These are phyloP conservation scores for Papilio gigon DNA, from an alignment of 2,888 invertebrate species.

Conservation along the genomic window DNA sequence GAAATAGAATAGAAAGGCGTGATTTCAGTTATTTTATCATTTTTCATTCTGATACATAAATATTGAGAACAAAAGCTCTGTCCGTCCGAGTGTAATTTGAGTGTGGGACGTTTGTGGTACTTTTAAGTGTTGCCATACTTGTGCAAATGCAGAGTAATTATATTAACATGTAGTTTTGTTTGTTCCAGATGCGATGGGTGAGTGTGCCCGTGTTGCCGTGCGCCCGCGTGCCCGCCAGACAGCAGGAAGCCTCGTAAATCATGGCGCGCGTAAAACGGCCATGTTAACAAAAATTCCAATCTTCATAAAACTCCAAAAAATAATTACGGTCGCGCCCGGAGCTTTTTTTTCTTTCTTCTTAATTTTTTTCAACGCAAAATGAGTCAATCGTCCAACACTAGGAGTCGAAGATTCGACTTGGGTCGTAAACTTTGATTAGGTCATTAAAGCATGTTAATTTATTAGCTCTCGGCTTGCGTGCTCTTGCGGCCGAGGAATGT, in stretches of 20 bases:
- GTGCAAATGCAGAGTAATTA: slow-evolving; percentile 12
- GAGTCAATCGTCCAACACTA: slow-evolving; percentile 81
- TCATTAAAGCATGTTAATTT: slow-evolving; percentile 82
- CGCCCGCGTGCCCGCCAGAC: slow-evolving; percentile 46
- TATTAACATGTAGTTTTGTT: slow-evolving; percentile 60
- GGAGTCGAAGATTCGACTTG: slow-evolving; percentile 80
- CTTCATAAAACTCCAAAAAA: slow-evolving; percentile 79
- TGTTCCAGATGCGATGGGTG: slow-evolving; percentile 93
- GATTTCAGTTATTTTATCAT: background rate
- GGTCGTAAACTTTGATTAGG: slow-evolving; percentile 83
- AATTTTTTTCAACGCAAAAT: slow-evolving; percentile 65
- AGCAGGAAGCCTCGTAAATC: slow-evolving; percentile 74
- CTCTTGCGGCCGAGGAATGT: slow-evolving; percentile 68
- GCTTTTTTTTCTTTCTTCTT: slow-evolving; percentile 46
- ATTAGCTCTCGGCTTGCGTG: slow-evolving; percentile 76
- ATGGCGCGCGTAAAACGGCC: slow-evolving; percentile 63
- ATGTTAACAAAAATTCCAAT: slow-evolving; percentile 79
- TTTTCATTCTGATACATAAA: background rate
- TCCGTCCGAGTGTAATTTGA: background rate
- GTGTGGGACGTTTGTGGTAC: background rate
- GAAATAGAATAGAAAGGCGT: too few species aligned
- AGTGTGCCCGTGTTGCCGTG: slow-evolving; percentile 81
- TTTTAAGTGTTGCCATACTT: slow-evolving; percentile 2
- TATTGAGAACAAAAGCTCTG: background rate
- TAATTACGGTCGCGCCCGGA: slow-evolving; percentile 65